Conservation (phyloP, 2,888 invertebrate species). For the Itoplectis maculator region DNA sequence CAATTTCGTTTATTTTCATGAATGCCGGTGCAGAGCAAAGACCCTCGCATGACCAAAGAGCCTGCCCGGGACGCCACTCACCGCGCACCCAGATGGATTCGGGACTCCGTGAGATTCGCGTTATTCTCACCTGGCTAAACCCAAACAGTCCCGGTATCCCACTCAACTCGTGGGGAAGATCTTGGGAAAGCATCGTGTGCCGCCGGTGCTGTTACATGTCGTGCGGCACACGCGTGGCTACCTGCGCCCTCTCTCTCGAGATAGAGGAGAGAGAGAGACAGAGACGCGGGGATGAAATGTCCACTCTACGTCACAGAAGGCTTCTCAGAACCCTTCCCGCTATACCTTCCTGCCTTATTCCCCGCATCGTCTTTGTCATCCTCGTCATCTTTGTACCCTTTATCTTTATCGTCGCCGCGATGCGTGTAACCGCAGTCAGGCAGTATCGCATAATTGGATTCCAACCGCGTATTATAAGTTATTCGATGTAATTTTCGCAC, state of each 20-base stretch:
- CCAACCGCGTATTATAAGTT: no score
- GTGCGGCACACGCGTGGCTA: slow-evolving; percentile 47
- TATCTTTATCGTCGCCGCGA: no score
- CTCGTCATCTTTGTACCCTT: no score
- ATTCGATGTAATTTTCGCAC: no score
- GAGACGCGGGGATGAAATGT: neutral
- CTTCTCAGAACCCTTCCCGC: no score
- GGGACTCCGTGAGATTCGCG: slow-evolving; percentile 80
- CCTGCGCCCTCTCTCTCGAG: slow-evolving; percentile 44
- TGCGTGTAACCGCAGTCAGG: no score
- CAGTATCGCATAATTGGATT: no score
- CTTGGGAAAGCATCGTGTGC: slow-evolving; percentile 35
- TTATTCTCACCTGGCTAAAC: slow-evolving; percentile 80
- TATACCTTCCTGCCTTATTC: no score
- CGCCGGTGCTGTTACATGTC: neutral
- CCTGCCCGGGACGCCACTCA: slow-evolving; percentile 47
- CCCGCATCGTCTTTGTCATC: no score
- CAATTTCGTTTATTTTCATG: slow-evolving; percentile 71
- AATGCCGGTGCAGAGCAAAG: slow-evolving; percentile 58
- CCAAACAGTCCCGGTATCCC: slow-evolving; percentile 71
- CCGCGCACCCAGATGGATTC: slow-evolving; percentile 79
- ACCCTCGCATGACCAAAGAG: slow-evolving; percentile 48
- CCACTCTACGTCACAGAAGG: no score
- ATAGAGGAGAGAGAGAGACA: slow-evolving; percentile 10
- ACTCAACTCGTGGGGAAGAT: slow-evolving; percentile 47